Percentiles rank a stretch among this genome's conserved stretches.
Conservation (phyloP, 2,113 vertebrate genomes). For the Laticauda colubrina region DNA sequence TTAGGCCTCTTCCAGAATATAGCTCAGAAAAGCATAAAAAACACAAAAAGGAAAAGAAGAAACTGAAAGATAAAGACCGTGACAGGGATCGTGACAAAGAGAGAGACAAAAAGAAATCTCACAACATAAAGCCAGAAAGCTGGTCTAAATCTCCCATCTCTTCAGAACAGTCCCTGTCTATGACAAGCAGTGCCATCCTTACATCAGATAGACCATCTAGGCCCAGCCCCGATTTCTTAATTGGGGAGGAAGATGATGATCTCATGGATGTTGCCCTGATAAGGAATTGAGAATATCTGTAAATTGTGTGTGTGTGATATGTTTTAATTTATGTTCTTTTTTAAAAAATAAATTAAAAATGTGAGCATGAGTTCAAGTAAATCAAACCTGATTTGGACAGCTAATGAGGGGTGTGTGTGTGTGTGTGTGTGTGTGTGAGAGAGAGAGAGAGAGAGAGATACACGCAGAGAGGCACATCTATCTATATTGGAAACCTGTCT, state of each 20-base stretch:
- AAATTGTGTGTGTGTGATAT: background rate
- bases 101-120: constrained; percentile 92
- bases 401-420: background rate
- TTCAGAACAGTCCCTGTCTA: constrained; percentile 83
- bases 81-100: constrained; percentile 88
- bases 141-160: constrained; percentile 95
- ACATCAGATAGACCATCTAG: constrained; percentile 83
- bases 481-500: background rate
- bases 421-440: background rate
- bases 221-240: constrained; percentile 88
- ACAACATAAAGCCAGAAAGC: constrained; percentile 88
- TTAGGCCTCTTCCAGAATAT: constrained; percentile 81
- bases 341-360: background rate
- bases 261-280: constrained; percentile 97
- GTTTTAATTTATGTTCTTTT: constrained; percentile 13
- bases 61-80: constrained; percentile 85
- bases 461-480: background rate
- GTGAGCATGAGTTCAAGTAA: fast-evolving
- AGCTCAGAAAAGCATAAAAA: constrained; percentile 97
- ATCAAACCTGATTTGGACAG: background rate
- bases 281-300: constrained; percentile 74
- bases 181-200: constrained; percentile 75
- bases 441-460: background rate
- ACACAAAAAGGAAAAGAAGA: constrained; percentile 98
- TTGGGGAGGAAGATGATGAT: constrained; percentile 94